Base-by-base conservation (phyloP, 1,140 invertebrate species). In the Habropoda laboriosa region DNA sequence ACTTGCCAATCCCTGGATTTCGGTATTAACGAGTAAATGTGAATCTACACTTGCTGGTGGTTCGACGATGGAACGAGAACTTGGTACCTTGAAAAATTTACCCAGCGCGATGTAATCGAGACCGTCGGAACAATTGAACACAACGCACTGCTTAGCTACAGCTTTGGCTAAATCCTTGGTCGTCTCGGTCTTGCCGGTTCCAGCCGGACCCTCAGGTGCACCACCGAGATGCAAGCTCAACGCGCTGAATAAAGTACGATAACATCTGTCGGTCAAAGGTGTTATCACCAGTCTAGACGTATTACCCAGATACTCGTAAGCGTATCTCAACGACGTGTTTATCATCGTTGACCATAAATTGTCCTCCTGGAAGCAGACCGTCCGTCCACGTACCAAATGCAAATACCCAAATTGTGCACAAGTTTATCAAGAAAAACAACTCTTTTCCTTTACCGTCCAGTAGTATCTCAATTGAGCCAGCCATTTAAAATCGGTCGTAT, bases 131-230 rank as follows among this genome's bases (percentile, higher is more conserved):
- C 98, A 99, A 94, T 99, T 99, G 90, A 99, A 99, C 0, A 99
- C 98, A 8, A 99, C 97, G 89, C 98, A 99, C 90, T 99, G 98
- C 88, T 98, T 99, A 0, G 98, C 98, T 0, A 99, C 96, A 10
- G 98, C 98, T 92, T 99, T 99, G 0, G 98, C 98, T 81, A 99
- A 93, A 95, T 99, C 98, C 93, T 99, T 99, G 0, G 97, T 98
- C 0, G 98, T 99, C 93, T 99, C 98, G 1, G 98, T 99, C 93
- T 99, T 99, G 30, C 98, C 98, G 1, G 98, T 97, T 49, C 98
- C 98, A 6, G 98, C 98, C 0, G 98, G 98, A 13, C 98, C 98
- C 94, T 99, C 98, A 0, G 98, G 97, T 24, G 98, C 98, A 38
- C 98, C 98, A 61, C 96, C 93, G 74, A 97, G 94, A 93, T 97